Conservation (phyloP, 2,113 vertebrate species). For the Meles meles region DNA sequence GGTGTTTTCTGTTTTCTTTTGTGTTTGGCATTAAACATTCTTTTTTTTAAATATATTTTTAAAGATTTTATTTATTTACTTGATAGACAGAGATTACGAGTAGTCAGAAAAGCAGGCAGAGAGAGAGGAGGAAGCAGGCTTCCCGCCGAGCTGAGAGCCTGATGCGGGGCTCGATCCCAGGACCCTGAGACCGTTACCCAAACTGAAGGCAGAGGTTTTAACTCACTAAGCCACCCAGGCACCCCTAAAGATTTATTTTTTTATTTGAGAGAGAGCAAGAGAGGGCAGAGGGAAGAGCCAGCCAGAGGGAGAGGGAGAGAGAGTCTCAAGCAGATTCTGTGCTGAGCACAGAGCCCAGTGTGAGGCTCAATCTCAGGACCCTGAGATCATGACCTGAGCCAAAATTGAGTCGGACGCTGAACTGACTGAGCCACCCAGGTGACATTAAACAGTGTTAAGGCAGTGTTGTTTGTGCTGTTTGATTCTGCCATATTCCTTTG, state of each 20-base stretch:
- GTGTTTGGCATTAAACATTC: background rate
- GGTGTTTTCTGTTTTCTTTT: background rate
- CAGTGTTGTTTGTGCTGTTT: background rate
- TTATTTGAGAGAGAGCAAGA: background rate
- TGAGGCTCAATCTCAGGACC: background rate
- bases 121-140: too few relatives aligned
- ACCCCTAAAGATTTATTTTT: background rate
- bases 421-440: background rate
- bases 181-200: too few relatives aligned
- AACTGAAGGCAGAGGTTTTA: background rate
- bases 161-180: too few relatives aligned
- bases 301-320: background rate
- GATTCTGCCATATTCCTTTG: background rate
- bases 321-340: background rate
- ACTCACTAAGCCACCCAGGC: too few relatives aligned
- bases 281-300: background rate
- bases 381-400: background rate
- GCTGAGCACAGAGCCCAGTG: background rate
- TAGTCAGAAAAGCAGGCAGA: too few relatives aligned
- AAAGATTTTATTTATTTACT: background rate
- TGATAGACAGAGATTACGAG: background rate
- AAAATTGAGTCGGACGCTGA: fast-evolving
- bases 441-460: background rate
- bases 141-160: too few relatives aligned
- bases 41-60: background rate